Evolutionary conservation across 2,797 vertebrate genomes (phyloP).

Genomic region (Galago senegalensis): DNA sequence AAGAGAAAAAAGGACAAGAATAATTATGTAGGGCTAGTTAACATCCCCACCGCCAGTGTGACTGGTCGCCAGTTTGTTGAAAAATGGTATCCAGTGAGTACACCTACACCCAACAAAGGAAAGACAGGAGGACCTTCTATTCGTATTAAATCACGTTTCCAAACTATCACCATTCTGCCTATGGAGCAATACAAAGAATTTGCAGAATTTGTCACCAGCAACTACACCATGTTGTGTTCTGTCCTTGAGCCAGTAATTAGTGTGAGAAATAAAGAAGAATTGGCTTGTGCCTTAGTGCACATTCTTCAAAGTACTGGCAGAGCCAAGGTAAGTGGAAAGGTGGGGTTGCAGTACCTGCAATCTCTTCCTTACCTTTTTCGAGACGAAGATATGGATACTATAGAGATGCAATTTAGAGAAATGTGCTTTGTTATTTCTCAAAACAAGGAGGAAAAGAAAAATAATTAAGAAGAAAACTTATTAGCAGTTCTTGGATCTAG

Average conservation of each 20-base stretch:
- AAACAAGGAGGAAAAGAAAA: not conserved
- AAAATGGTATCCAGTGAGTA: slow-evolving; percentile 98
- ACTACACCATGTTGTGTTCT: slow-evolving; percentile 95
- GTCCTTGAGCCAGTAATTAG: slow-evolving; percentile 98
- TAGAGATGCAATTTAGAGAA: slow-evolving; percentile 33
- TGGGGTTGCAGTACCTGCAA: not conserved
- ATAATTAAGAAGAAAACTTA: slow-evolving; percentile 1
- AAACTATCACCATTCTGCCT: slow-evolving; percentile 96
- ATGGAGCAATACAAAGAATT: slow-evolving; percentile 99
- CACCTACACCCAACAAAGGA: slow-evolving; percentile 94
- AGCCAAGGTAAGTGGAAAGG: slow-evolving; percentile 93
- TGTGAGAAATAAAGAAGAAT: slow-evolving; percentile 97
- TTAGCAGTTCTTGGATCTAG: not conserved
- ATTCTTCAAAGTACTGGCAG: slow-evolving; percentile 98
- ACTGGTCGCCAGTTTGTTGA: slow-evolving; percentile 96
- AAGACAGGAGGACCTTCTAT: slow-evolving; percentile 95
- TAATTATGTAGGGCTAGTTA: slow-evolving; percentile 97
- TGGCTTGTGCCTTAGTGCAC: slow-evolving; percentile 97
- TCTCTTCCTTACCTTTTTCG: not conserved
- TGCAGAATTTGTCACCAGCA: slow-evolving; percentile 97
- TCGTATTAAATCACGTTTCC: slow-evolving; percentile 97
- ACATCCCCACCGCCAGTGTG: slow-evolving; percentile 94
- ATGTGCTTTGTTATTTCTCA: not conserved
- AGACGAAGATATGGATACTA: not conserved
- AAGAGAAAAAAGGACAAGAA: slow-evolving; percentile 99